Base-by-base conservation (phyloP, 2,113 vertebrate genomes). In the Indicator indicator region DNA sequence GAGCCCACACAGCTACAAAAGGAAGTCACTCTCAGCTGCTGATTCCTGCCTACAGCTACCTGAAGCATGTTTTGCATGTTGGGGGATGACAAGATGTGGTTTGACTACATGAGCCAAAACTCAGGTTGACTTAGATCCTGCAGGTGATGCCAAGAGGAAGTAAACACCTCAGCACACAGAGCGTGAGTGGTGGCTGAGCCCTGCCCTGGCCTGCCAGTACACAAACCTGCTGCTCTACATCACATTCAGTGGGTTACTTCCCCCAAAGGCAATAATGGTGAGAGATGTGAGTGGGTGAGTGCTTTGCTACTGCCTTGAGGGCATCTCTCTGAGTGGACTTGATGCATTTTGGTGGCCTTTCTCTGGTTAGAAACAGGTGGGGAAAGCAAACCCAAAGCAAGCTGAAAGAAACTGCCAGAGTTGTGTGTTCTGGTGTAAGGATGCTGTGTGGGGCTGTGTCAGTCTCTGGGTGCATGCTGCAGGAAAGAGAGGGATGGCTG, bases 151-250 rank as follows among this genome's bases (percentile, higher is more conserved):
- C 62, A 24, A 40, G 19, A 2, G 40, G n/a, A 73, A 48, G 44
- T 44, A 38, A 71, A 52, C 27, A 3, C 27, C 36, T n/a, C 14
- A 1, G 9, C 4, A 2, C 38, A 4, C 52, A 7, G 0, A 0
- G 9, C 0, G 0, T 1, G 33, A 44, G 33, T 2, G 0, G 27
- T 0, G 0, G 4, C 7, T 2, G 1, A 40, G 54, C 27, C n/a
- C 11, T 16, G 65, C 64, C 40, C 30, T 36, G n/a, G 2, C 59
- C 54, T 12, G 28, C 16, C 1, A 0, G 4, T 15, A 40, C 63
- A 11, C 23, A 26, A 36, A 42, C 6, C 40, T 21, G n/a, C 50
- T 11, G 55, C 42, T 2, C 5, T 7, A 14, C 1, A 2, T 36
- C 3, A 1, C 64, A 3, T 38, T n/a, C 60, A 24, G 9, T 12